phyloP scores from a whole-genome alignment of 1,140 invertebrate species.

The Sinonovacula constricta region DNA sequence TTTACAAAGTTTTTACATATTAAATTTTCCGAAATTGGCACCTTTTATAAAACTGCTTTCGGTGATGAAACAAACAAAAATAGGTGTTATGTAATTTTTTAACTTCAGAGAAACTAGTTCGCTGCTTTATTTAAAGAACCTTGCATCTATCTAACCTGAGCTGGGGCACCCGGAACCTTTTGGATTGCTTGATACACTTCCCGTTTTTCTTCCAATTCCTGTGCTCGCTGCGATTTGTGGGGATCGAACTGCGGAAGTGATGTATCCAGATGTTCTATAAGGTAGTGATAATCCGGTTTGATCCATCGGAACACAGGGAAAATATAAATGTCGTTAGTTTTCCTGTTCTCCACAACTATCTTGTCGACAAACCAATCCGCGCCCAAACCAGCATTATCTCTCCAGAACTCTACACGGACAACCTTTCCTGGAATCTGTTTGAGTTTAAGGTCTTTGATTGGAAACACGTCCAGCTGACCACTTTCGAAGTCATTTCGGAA shows the following conservation, averaged over 20 bases:
- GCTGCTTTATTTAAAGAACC: too few relatives aligned
- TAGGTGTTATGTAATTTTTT: too few relatives aligned
- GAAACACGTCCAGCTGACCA: slow-evolving; percentile 73
- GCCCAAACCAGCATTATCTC: slow-evolving; percentile 75
- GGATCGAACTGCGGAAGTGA: slow-evolving; percentile 78
- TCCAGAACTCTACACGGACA: slow-evolving; percentile 76
- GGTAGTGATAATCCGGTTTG: slow-evolving; percentile 74
- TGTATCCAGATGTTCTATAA: slow-evolving; percentile 78
- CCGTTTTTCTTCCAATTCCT: slow-evolving; percentile 77
- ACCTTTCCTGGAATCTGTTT: slow-evolving; percentile 62
- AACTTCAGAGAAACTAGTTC: too few relatives aligned
- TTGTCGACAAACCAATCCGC: slow-evolving; percentile 79
- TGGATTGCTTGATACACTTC: slow-evolving; percentile 73
- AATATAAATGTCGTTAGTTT: slow-evolving; percentile 70
- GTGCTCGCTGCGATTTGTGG: slow-evolving; percentile 71
- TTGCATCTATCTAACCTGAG: slow-evolving; percentile 79
- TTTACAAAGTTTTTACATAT: too few relatives aligned
- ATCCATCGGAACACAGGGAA: slow-evolving; percentile 80
- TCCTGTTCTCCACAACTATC: slow-evolving; percentile 74
- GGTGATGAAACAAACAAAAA: too few relatives aligned
- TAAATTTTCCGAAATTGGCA: too few relatives aligned
- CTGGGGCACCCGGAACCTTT: slow-evolving; percentile 74
- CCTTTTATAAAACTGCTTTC: too few relatives aligned
- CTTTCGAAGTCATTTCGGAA: slow-evolving; percentile 78
- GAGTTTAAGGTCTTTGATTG: slow-evolving; percentile 53